Conservation (phyloP, 2,888 invertebrate genomes). For the Metacarcinus magister region DNA sequence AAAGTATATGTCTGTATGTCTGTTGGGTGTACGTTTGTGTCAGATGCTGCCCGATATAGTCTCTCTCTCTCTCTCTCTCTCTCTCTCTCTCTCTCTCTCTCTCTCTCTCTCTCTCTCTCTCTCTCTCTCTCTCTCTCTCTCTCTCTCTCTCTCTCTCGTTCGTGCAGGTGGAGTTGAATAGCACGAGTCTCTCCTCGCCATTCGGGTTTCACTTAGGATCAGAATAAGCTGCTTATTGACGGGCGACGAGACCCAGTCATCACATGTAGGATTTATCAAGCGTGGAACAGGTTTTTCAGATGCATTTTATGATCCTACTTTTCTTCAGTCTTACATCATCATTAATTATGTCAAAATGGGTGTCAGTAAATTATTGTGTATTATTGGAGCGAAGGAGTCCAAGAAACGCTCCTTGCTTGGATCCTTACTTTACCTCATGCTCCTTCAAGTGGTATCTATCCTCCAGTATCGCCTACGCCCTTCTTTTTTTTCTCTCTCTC, state of each 20-base stretch:
- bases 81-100: conserved; percentile 53
- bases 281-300: background rate
- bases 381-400: background rate
- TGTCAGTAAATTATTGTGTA: background rate
- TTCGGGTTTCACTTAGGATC: background rate
- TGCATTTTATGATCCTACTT: background rate
- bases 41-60: background rate
- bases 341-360: background rate
- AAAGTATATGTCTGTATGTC: too few species aligned
- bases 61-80: conserved; percentile 53
- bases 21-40: too few species aligned
- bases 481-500: background rate
- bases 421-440: background rate
- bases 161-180: background rate
- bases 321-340: conserved; percentile 36
- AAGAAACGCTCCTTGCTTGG: background rate
- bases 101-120: conserved; percentile 53
- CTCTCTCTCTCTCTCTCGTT: too few species aligned
- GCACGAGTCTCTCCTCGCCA: background rate
- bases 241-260: background rate
- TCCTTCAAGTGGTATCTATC: background rate
- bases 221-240: background rate
- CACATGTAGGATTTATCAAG: background rate
- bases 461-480: background rate
- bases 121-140: conserved; percentile 31